Base-by-base conservation (phyloP, 2,113 vertebrate species). In the Murina feae region DNA sequence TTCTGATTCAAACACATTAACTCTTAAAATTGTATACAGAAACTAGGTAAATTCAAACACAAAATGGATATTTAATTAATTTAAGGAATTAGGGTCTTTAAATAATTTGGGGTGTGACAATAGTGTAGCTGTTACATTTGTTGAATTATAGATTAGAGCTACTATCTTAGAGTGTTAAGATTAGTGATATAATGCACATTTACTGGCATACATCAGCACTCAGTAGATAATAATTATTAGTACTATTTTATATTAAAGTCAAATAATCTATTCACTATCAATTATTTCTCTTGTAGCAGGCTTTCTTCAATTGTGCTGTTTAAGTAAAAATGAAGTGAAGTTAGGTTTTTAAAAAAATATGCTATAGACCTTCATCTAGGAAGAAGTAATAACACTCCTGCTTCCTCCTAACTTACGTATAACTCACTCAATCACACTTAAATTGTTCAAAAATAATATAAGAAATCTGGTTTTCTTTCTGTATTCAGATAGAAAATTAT, bases 391-490 rank as follows among this genome's bases (percentile, higher is more conserved):
- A 84, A 28, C 2, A 89, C 21, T 25, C 12, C 32, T 7, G 28
- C 35, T 51, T 83, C 35, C 35, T 89, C 20, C n/a, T 65, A 85
- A 42, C 10, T 66, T 92, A 25, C 25, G 47, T 39, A 47, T 58
- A 85, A 79, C 28, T 82, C 47, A 51, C 32, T 82, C 47, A 53
- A 10, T 49, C 28, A 53, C 18, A 72, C 83, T 94, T 66, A 93
- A 65, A 30, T 63, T 58, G 32, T 66, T 94, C 12, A 80, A 60
- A 44, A 69, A 37, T 49, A 82, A 49, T 74, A 92, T 58, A 76
- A 95, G 21, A 80, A 2, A 94, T 39, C 0, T 86, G 5, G 93
- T 94, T 93, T 93, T 86, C 83, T 93, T 89, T 9, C 49, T 84
- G 14, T 9, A 65, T 39, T 93, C 8, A 65, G 7, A 13, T 20